Evolutionary conservation across 2,797 vertebrate genomes (phyloP).

Genomic region (Lacerta bilineata): DNA sequence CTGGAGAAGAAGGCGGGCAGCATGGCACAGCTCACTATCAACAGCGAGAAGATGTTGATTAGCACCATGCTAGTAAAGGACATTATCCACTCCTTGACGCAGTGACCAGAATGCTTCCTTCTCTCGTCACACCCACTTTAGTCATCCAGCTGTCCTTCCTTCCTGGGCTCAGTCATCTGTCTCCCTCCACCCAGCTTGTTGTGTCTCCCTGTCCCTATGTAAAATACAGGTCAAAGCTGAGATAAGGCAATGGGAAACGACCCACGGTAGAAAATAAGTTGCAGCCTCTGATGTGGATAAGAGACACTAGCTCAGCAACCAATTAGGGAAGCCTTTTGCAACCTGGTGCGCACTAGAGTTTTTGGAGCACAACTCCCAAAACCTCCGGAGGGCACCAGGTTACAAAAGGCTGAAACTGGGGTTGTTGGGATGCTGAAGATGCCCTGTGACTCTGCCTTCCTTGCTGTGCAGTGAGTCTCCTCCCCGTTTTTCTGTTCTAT

Average conservation of each 20-base stretch:
- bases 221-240: background rate
- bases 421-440: background rate
- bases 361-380: background rate
- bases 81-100: slow-evolving; percentile 88
- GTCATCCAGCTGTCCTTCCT: background rate
- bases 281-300: background rate
- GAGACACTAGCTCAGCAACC: background rate
- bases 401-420: background rate
- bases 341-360: background rate
- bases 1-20: slow-evolving; percentile 83
- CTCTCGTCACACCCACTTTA: background rate
- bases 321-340: background rate
- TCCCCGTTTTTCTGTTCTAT: background rate
- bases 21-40: slow-evolving; percentile 88
- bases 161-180: background rate
- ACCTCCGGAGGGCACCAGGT: no score
- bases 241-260: background rate
- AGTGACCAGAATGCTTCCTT: slow-evolving; percentile 77
- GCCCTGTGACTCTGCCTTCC: background rate
- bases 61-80: slow-evolving; percentile 98
- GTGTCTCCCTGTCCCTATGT: background rate
- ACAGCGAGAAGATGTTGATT: slow-evolving; percentile 99
- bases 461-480: background rate
- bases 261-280: background rate
- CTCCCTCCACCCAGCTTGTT: background rate